These are phyloP conservation scores for Sapajus apella DNA, from an alignment of 2,113 vertebrate genomes.

Conservation along the genomic window DNA sequence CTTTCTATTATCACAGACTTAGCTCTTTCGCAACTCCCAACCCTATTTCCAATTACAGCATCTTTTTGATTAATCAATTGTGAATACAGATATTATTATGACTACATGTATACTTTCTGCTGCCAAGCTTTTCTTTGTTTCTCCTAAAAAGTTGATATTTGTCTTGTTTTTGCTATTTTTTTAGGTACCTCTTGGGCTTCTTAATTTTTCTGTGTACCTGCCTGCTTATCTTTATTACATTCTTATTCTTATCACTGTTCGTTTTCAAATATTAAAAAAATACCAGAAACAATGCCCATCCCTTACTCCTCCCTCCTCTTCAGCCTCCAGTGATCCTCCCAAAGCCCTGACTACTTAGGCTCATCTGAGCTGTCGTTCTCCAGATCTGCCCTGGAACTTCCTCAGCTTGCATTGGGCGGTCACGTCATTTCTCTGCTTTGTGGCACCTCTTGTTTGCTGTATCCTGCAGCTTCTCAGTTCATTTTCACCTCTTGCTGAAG, in stretches of 20 bases:
- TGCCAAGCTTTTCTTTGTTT: background rate
- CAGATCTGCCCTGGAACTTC: background rate
- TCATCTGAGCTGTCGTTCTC: background rate
- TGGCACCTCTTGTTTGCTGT: background rate
- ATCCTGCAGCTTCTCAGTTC: background rate
- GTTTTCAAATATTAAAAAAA: background rate
- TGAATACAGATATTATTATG: background rate
- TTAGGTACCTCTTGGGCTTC: background rate
- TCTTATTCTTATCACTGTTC: background rate
- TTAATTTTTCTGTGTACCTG: background rate
- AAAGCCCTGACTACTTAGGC: background rate
- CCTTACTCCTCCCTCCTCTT: no score
- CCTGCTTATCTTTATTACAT: background rate
- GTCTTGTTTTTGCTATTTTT: background rate
- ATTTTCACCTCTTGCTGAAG: no score
- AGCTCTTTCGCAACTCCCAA: background rate
- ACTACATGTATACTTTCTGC: background rate
- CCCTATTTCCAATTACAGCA: background rate
- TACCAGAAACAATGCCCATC: background rate
- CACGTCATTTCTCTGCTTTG: background rate
- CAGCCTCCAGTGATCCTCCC: background rate
- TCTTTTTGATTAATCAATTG: background rate
- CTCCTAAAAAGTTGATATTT: background rate
- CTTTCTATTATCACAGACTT: background rate
- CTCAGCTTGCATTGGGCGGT: no score